Base-by-base conservation (phyloP, 1,140 invertebrate species). In the Diplogasteroides magnus region DNA sequence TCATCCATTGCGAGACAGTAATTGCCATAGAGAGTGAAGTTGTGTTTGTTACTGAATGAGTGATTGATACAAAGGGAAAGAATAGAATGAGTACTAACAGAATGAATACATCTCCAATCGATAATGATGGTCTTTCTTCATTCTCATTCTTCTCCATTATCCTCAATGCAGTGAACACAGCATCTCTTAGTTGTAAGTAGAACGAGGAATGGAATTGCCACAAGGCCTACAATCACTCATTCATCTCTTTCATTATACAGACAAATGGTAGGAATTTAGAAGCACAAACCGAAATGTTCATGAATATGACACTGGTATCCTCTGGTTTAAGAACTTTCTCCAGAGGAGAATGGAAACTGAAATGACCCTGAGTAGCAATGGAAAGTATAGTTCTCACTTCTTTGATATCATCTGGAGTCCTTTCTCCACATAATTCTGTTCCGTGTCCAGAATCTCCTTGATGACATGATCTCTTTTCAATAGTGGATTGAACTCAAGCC, bases 381-480 rank as follows among this genome's bases (percentile, higher is more conserved):
- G n/a, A n/a, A n/a, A n/a, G n/a, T n/a, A n/a, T n/a, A n/a, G n/a
- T n/a, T n/a, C n/a, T 48, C 6, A 48, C 37, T 19, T 88, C 68
- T 88, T 88, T 65, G 90, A 89, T 56, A 98, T 88, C 85, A 92
- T 94, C 77, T 88, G 88, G 23, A 98, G 86, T 48, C 95, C 94
- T 31, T 73, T 62, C 76, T 95, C 91, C 25, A 96, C 89, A 83
- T 97, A 98, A 85, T 97, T 97, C 72, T 90, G 90, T 84, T 98
- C 95, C 0, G 95, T 98, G 84, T 97, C 93, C 15, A 97, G 88
- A 2, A 98, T 85, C 84, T 98, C 95, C 77, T 92, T 90, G 72
- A 98, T 91, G 62, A 95, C 94, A 83, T 94, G 94, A 84, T 97
- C 94, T 69, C 93, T 86, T 84, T 96, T 96, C 82, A 93, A 91